A percentile compares a stretch with the other conserved stretches of the same genome.
Evolutionary conservation across 1,140 invertebrate genomes (phyloP).

Genomic region (Drosophila cardini): DNA sequence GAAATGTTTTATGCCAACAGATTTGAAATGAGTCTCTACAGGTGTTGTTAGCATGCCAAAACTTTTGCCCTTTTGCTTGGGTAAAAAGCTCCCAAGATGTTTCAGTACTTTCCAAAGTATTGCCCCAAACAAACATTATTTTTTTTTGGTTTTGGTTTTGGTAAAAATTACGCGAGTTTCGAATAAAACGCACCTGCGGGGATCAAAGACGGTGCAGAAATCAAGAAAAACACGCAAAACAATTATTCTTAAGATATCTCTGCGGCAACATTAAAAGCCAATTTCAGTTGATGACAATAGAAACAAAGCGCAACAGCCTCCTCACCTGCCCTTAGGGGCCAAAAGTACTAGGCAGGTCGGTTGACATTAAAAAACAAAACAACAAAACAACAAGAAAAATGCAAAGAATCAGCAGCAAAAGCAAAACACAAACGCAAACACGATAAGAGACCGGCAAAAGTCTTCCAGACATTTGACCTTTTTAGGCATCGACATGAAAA

Average conservation of each 20-base stretch:
- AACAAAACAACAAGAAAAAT: slow-evolving; percentile 49
- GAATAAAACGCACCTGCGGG: slow-evolving; percentile 75
- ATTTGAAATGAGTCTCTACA: slow-evolving; percentile 6
- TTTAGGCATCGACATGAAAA: slow-evolving; percentile 82
- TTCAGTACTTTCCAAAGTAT: slow-evolving; percentile 30
- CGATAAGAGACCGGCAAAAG: slow-evolving; percentile 55
- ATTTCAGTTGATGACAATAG: slow-evolving; percentile 85
- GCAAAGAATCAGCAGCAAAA: slow-evolving; percentile 79
- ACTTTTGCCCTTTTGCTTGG: slow-evolving; percentile 37
- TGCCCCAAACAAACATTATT: slow-evolving; percentile 65
- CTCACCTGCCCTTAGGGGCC: slow-evolving; percentile 67
- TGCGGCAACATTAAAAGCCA: slow-evolving; percentile 85
- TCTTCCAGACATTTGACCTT: slow-evolving; percentile 51
- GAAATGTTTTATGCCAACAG: background rate
- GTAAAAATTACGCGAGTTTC: slow-evolving; percentile 38
- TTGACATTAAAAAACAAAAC: slow-evolving; percentile 37
- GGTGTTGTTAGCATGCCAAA: slow-evolving; percentile 17
- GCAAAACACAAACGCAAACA: slow-evolving; percentile 63
- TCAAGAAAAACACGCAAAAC: slow-evolving; percentile 84
- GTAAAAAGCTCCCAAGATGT: slow-evolving; percentile 50
- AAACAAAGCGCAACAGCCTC: slow-evolving; percentile 72
- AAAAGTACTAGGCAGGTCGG: slow-evolving; percentile 21
- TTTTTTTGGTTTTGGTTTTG: too few species aligned
- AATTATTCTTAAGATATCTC: slow-evolving; percentile 85
- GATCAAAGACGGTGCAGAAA: slow-evolving; percentile 54